Evolutionary conservation across 2,113 vertebrate genomes (phyloP).

Genomic region (Saccopteryx bilineata): DNA sequence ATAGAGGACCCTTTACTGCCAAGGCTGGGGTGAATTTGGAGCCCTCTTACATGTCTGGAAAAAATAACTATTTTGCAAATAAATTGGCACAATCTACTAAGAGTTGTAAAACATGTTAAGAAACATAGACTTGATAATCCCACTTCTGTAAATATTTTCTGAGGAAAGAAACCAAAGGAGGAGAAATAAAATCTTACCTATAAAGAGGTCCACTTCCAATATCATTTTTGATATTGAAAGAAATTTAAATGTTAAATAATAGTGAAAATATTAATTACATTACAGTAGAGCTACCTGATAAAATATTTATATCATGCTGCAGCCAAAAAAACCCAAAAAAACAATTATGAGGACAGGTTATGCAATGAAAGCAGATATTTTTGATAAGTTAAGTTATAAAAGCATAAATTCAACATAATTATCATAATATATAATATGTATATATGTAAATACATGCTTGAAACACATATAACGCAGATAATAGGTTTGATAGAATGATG

Average conservation of each 20-base stretch:
- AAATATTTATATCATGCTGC: neutral
- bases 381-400: neutral
- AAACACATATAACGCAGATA: neutral
- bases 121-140: neutral
- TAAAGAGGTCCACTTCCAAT: neutral
- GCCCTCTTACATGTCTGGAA: neutral
- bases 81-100: neutral
- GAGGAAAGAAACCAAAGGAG: slow-evolving; percentile 16
- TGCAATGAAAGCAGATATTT: neutral
- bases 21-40: neutral
- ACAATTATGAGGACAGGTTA: neutral
- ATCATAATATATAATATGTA: neutral
- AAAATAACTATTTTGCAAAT: slow-evolving; percentile 23
- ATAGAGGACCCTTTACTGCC: neutral
- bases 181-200: neutral
- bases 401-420: neutral
- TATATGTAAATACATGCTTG: neutral
- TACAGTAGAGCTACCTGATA: neutral
- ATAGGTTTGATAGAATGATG: neutral
- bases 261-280: neutral
- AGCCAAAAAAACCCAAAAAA: neutral
- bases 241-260: slow-evolving; percentile 26
- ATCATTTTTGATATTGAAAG: neutral
- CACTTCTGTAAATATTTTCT: neutral
- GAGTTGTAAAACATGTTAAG: slow-evolving; percentile 24